Evolutionary conservation across 2,797 vertebrate genomes (phyloP), one percentile per base, ranked within the genome.

Genomic region (Acropternis orthonyx): DNA sequence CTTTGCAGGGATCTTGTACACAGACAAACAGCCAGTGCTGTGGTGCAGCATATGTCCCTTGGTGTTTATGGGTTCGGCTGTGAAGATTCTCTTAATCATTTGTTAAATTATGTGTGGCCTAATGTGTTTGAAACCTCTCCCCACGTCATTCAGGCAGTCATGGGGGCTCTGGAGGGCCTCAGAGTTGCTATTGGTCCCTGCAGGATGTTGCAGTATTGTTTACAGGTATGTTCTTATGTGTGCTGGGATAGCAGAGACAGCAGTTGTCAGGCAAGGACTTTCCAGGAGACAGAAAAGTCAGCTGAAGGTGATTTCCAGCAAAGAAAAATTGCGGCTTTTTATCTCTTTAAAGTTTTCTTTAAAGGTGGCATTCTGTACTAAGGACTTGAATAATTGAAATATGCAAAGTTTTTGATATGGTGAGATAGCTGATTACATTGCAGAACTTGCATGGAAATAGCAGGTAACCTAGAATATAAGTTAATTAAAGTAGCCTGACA

Each of bases 101-200:
- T 99, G 95, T 97, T 99, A 34, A 99, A 99, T 94, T 99, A 99
- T 1, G 99, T 99, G 24, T 99, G 99, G 99, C 99, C 99, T 24
- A 99, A 99, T 8, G 99, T 99, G 32, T 99, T 99, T 63, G 99
- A 99, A 97, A 99, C 99, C 4, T 99, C 99, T 13, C 99, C 99
- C 46, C 99, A 99, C 1, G 99, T 99, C 56, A 99, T 99, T 95
- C 99, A 99, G 97, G 99, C 99, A 1, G 99, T 99, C 4, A 99
- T 99, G 99, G 99, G 99, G 4, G 99, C 99, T 10, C 97, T 99
- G 92, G 99, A 99, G 96, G 99, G 99, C 32, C 98, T 99, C 84
- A 96, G 99, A 79, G 99, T 99, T 6, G 99, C 99, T 52, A 99
- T 99, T 39, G 99, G 99, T 54, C 99, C 99, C 22, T 99, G 99